Evolutionary conservation across 2,113 vertebrate genomes (phyloP), one percentile per base, ranked within the genome.

Genomic region (Microtus oregoni): DNA sequence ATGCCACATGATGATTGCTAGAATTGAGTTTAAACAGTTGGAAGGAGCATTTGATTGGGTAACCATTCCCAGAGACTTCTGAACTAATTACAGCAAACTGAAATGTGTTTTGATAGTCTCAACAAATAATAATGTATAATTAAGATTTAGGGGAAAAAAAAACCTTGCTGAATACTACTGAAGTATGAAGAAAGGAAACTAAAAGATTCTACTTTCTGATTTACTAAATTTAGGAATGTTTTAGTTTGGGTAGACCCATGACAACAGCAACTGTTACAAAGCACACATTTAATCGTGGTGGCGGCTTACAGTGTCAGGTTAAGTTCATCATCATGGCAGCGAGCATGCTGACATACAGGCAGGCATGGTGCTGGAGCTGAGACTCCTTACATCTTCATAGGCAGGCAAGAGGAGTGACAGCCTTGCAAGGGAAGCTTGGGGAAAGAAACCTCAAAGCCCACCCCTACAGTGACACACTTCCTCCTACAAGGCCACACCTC

Each of bases 31-130:
- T 38, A 19, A n/a, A 88, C 7, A 91, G 52, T 55, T 91, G 4
- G 41, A 90, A 95, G 72, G 92, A 79, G 15, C 38, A 79, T 58
- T 95, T 97, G 67, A 93, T 90, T 92, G 26, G 81, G 47, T 70
- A 85, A 19, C 63, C n/a, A 90, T 85, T 85, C 38, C 86, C 70
- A 90, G 89, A 90, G 73, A 94, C 86, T 76, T 96, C 52, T 89
- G 61, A 92, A 67, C 73, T 93, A 79, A 91, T 94, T 79, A 77
- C 20, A 8, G 38, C 63, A 95, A 82, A 32, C 9, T 94, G 47
- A 96, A 96, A 83, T 94, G 14, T 63, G 89, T 68, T 77, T 41
- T 22, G 26, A 30, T 7, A 47, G 15, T 91, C 50, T 95, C 47
- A 88, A 15, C n/a, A 94, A 93, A 65, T 88, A 95, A 38, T 90